Evolutionary conservation across 2,797 vertebrate species (phyloP).

Genomic region (Rhinella marina): DNA sequence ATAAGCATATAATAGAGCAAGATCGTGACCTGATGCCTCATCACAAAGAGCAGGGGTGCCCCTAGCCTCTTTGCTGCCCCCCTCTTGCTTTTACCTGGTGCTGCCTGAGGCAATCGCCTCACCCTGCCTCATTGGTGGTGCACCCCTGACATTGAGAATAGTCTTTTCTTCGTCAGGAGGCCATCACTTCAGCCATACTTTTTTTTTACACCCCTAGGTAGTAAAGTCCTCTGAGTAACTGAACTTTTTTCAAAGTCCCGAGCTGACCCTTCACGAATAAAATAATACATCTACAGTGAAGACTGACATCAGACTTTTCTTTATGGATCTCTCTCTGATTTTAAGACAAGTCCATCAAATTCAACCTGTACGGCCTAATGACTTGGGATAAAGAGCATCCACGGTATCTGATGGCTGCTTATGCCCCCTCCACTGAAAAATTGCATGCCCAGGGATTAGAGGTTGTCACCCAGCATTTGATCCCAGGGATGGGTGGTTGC

Average conservation of each 20-base stretch:
- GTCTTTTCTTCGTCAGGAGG: not conserved
- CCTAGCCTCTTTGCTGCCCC: too few species aligned
- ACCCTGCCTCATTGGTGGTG: too few species aligned
- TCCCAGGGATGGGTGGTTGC: not conserved
- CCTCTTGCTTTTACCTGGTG: too few species aligned
- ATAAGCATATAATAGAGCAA: not conserved
- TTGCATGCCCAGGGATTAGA: not conserved
- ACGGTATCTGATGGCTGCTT: too few species aligned
- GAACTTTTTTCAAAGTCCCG: not conserved
- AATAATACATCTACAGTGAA: not conserved
- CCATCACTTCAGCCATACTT: not conserved
- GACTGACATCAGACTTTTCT: not conserved
- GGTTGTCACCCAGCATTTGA: not conserved
- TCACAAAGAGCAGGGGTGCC: not conserved
- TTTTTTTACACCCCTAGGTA: not conserved
- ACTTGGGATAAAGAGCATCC: too few species aligned
- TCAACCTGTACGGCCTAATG: not conserved
- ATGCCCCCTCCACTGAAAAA: not conserved
- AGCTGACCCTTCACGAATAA: not conserved
- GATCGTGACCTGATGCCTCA: not conserved
- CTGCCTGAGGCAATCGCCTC: too few species aligned
- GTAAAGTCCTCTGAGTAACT: not conserved
- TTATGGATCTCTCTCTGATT: not conserved
- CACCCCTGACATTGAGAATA: not conserved
- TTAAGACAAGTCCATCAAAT: not conserved